Base-by-base conservation (phyloP, 2,113 vertebrate species). In the Physeter macrocephalus region DNA sequence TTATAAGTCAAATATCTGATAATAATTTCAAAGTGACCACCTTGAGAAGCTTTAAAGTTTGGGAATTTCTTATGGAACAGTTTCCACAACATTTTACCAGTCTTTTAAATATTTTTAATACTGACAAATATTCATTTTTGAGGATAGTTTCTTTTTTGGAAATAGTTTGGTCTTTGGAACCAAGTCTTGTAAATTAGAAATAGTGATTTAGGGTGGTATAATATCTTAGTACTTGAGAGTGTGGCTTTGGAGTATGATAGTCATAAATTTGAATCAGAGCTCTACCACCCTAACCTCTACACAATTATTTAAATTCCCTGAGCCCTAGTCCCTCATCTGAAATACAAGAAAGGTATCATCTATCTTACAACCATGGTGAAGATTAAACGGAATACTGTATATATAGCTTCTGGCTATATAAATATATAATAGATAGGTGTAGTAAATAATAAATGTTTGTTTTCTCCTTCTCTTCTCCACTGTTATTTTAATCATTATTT, bases 281-380 rank as follows among this genome's bases (percentile, higher is more conserved):
- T 54, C 43, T 43, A 83, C 14, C 10, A 78, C 5, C 23, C 14
- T 90, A 88, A 90, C 18, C 27, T 72, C 52, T 88, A 29, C 36
- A 57, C 80, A 88, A 66, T 82, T 69, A 86, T 78, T 92, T 94
- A 83, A 95, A 67, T 95, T 95, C 43, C 77, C 62, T 96, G 49
- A 91, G 23, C 17, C 46, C 81, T 43, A 36, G 29, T 52, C 25
- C 43, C 7, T 54, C 59, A 93, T 57, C 27, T 87, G 95, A 99
- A 96, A 95, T 75, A 27, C 5, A 92, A 86, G 85, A 81, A 90
- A 95, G 29, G 36, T 64, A 54, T 78, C 27, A 83, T 67, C 61
- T 59, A 72, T 59, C 43, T 90, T 43, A 87, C 4, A 92, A 59
- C 64, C 43, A 75, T 2, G 87, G 36, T 64, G 49, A 82, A 90